Evolutionary conservation across 2,888 invertebrate species (phyloP).

Genomic region (Hirtodrosophila histrioides): DNA sequence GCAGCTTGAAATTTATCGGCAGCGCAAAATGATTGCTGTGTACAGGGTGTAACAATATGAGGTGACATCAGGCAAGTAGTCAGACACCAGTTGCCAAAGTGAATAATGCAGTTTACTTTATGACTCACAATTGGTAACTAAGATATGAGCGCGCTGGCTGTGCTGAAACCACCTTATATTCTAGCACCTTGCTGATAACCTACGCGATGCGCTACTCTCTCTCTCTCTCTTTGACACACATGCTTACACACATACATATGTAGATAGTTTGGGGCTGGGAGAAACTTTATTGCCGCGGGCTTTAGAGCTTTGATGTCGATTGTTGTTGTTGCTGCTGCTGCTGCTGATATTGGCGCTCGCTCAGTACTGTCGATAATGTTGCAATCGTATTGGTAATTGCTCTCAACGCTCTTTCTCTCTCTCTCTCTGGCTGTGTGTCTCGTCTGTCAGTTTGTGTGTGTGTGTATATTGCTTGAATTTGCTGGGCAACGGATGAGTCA

Average conservation of each 20-base stretch:
- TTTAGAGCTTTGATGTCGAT: constrained; percentile 62
- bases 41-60: too few relatives aligned
- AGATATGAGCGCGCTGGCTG: too few relatives aligned
- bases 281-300: constrained; percentile 65
- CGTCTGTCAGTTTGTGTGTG: constrained; percentile 23
- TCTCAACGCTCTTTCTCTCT: constrained; percentile 6
- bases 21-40: constrained; percentile 56
- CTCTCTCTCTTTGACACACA: constrained; percentile 8
- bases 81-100: too few relatives aligned
- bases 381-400: constrained; percentile 60
- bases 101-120: too few relatives aligned
- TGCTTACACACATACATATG: constrained; percentile 7
- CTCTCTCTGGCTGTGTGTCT: constrained; percentile 2
- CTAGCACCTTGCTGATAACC: constrained; percentile 21
- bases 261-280: constrained; percentile 33
- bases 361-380: constrained; percentile 60
- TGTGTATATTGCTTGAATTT: constrained; percentile 55
- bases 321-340: constrained; percentile 33
- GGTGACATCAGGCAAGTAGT: too few relatives aligned
- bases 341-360: constrained; percentile 57
- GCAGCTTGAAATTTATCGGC: constrained; percentile 54
- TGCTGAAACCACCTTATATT: too few relatives aligned
- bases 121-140: too few relatives aligned
- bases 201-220: constrained; percentile 33
- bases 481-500: constrained; percentile 67